Percentiles rank a stretch among this genome's conserved stretches.
These are phyloP conservation scores for Charadrius vociferus DNA, from an alignment of 2,113 vertebrate genomes.

Conservation along the genomic window DNA sequence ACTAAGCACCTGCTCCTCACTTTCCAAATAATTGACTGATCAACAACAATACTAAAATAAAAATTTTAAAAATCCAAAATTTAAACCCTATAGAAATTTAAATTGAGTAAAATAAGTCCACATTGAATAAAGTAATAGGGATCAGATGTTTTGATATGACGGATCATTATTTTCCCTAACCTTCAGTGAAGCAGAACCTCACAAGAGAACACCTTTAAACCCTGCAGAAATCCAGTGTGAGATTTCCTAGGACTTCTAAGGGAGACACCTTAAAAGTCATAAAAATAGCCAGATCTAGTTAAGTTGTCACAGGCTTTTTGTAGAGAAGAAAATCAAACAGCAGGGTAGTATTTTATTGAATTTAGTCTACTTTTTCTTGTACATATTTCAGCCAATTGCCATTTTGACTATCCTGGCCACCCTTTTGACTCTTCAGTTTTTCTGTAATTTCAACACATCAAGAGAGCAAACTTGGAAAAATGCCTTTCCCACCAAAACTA, in stretches of 20 bases:
- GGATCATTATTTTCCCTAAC: not conserved
- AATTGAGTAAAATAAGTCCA: not conserved
- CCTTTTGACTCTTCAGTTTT: constrained; percentile 61
- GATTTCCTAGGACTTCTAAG: not conserved
- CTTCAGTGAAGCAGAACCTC: not conserved
- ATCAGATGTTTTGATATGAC: not conserved
- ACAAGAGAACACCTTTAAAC: not conserved
- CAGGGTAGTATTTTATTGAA: constrained; percentile 34
- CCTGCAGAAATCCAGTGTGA: not conserved
- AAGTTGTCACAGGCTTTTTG: not conserved
- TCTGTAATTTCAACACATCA: constrained; percentile 63
- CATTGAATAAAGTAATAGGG: not conserved
- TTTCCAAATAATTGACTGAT: not conserved
- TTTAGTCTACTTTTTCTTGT: constrained; percentile 13
- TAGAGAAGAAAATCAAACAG: constrained; percentile 20
- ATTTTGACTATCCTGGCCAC: constrained; percentile 41
- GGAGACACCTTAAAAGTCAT: not conserved
- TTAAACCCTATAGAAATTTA: not conserved
- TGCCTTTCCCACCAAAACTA: constrained; percentile 65
- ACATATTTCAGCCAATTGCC: constrained; percentile 45
- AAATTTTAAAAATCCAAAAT: not conserved
- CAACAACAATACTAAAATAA: not conserved
- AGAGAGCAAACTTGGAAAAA: constrained; percentile 56
- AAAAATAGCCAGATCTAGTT: constrained; percentile 22
- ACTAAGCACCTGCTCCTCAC: not conserved